phyloP scores from a whole-genome alignment of 2,888 invertebrate species.

The Adelphocoris suturalis region DNA sequence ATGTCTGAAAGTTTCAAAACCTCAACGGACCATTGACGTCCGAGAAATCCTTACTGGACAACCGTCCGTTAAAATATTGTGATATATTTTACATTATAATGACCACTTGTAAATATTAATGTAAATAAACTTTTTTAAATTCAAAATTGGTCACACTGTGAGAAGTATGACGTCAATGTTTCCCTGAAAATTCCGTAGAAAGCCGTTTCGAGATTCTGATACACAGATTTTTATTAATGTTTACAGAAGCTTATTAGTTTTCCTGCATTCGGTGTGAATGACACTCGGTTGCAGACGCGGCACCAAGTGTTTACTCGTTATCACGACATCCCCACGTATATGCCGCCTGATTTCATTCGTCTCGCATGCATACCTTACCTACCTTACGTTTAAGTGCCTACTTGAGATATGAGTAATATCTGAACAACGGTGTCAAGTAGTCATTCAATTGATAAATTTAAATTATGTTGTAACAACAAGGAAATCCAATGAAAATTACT shows the following conservation, averaged over 20 bases:
- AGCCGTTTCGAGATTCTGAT: background rate
- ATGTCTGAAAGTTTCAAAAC: background rate
- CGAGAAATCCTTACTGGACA: too few relatives aligned
- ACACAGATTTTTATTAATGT: background rate
- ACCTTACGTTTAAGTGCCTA: background rate
- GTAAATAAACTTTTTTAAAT: constrained; percentile 25
- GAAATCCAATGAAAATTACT: too few relatives aligned
- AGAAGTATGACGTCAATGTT: background rate
- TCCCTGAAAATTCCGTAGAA: background rate
- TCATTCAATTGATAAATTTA: too few relatives aligned
- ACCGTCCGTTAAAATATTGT: background rate
- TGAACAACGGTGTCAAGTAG: too few relatives aligned
- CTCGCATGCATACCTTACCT: too few relatives aligned
- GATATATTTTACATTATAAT: background rate
- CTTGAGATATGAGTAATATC: background rate
- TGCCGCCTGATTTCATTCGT: background rate
- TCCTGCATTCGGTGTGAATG: background rate
- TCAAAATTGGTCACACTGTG: background rate
- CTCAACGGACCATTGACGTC: too few relatives aligned
- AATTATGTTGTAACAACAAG: too few relatives aligned
- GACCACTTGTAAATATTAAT: constrained; percentile 15
- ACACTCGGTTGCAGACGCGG: background rate
- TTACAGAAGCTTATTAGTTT: background rate
- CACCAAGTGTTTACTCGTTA: background rate
- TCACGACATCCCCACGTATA: background rate